Percentiles rank a stretch among this genome's conserved stretches.
Evolutionary conservation across 2,888 invertebrate species (phyloP).

Genomic region (Autographa pulchrina): DNA sequence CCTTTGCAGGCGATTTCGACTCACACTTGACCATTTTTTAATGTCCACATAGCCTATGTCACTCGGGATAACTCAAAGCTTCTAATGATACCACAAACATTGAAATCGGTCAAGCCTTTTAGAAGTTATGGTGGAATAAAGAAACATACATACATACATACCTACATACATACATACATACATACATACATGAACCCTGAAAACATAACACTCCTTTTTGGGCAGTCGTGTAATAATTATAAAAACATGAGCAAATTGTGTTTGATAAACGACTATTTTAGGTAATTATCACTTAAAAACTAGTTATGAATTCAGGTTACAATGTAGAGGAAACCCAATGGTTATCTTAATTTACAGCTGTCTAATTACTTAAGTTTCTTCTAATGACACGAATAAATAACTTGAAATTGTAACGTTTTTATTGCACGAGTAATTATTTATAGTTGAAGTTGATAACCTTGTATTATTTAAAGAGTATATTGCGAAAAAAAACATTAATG

Average conservation of each 20-base stretch:
- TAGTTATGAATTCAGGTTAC: slow-evolving; percentile 24
- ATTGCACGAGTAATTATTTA: slow-evolving; percentile 33
- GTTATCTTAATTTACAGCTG: slow-evolving; percentile 19
- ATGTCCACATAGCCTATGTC: too few species aligned
- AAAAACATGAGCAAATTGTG: background rate
- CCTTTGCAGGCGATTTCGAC: too few species aligned
- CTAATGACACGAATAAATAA: slow-evolving; percentile 36
- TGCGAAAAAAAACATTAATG: slow-evolving; percentile 23
- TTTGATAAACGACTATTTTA: background rate
- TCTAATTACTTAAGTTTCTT: slow-evolving; percentile 38
- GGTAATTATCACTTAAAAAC: slow-evolving; percentile 7
- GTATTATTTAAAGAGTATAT: slow-evolving; percentile 20
- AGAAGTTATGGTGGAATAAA: too few species aligned
- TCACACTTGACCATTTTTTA: too few species aligned
- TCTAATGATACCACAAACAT: too few species aligned
- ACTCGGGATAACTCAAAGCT: too few species aligned
- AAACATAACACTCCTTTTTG: too few species aligned
- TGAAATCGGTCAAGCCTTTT: too few species aligned
- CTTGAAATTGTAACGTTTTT: slow-evolving; percentile 37
- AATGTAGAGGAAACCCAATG: slow-evolving; percentile 15
- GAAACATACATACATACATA: too few species aligned
- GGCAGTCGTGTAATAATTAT: background rate
- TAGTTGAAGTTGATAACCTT: slow-evolving; percentile 41
- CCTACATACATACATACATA: too few species aligned
- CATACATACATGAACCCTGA: too few species aligned